A percentile compares a stretch with the other conserved stretches of the same genome.
Conservation (phyloP, 2,888 invertebrate genomes). For the Cistogaster globosa region DNA sequence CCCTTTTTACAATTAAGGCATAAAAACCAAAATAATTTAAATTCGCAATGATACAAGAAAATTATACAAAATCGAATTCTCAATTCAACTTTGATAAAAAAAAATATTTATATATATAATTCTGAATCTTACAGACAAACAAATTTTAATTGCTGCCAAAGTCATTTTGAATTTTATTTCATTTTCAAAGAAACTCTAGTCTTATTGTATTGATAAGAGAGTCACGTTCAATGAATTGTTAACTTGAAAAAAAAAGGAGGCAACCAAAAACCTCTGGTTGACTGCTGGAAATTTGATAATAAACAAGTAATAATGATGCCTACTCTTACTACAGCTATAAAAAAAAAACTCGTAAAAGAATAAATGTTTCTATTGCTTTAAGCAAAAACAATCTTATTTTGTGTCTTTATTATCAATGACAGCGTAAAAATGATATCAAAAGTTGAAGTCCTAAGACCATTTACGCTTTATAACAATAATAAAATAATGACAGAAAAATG, state of each 20-base stretch:
- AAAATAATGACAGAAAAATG: conserved; percentile 3
- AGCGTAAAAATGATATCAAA: conserved; percentile 70
- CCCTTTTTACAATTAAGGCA: conserved; percentile 28
- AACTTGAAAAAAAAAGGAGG: conserved; percentile 40
- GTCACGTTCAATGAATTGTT: conserved; percentile 77
- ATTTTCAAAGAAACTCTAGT: conserved; percentile 43
- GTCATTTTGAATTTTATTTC: conserved; percentile 56
- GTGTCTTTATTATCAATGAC: conserved; percentile 81
- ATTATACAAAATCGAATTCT: conserved; percentile 62
- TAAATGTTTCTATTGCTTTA: conserved; percentile 46
- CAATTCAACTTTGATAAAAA: conserved; percentile 24
- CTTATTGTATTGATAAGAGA: conserved; percentile 78
- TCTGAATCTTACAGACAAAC: conserved; percentile 42
- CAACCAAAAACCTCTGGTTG: conserved; percentile 48
- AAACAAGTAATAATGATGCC: conserved; percentile 52
- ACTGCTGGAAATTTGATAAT: conserved; percentile 54
- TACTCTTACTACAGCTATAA: not conserved
- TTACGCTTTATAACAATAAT: conserved; percentile 57
- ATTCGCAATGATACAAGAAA: conserved; percentile 44
- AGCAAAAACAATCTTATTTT: conserved; percentile 75
- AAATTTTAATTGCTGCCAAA: conserved; percentile 71
- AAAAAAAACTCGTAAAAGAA: conserved; percentile 13
- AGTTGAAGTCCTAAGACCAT: conserved; percentile 51
- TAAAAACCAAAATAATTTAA: conserved; percentile 53
- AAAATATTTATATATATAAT: not conserved